phyloP scores from a whole-genome alignment of 2,888 invertebrate species.

The Himalopsyche kuldschensis region DNA sequence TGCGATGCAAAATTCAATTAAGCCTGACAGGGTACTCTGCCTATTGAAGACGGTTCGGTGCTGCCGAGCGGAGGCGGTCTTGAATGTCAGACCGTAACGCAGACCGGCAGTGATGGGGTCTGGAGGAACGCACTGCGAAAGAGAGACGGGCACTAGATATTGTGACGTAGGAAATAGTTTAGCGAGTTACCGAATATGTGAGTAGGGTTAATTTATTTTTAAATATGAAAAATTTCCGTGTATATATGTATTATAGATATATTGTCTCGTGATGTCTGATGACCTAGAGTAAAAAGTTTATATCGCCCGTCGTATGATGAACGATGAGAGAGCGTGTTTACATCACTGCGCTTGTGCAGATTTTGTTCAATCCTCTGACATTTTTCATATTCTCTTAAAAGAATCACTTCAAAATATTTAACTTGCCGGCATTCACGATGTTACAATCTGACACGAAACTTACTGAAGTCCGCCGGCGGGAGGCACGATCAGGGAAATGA shows the following conservation, averaged over 20 bases:
- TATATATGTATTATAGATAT: conserved; percentile 28
- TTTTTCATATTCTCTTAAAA: too few species aligned
- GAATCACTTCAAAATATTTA: too few species aligned
- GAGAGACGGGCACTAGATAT: not conserved
- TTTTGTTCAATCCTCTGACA: too few species aligned
- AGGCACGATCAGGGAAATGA: too few species aligned
- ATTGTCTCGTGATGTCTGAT: conserved; percentile 19
- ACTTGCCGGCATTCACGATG: too few species aligned
- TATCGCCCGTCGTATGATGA: not conserved
- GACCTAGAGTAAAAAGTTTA: not conserved
- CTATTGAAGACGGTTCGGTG: not conserved
- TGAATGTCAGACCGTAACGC: not conserved
- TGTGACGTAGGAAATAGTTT: not conserved
- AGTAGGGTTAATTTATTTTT: conserved; percentile 27
- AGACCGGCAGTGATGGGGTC: too few species aligned
- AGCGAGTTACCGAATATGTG: not conserved
- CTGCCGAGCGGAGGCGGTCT: not conserved
- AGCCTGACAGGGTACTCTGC: not conserved
- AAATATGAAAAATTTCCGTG: conserved; percentile 17
- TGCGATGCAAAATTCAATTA: not conserved
- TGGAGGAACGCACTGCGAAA: not conserved
- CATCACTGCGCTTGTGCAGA: not conserved
- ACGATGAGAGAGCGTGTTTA: not conserved
- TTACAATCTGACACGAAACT: too few species aligned
- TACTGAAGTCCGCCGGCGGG: too few species aligned